phyloP scores from a whole-genome alignment of 2,888 invertebrate species.

The Gasteruption jaculator region DNA sequence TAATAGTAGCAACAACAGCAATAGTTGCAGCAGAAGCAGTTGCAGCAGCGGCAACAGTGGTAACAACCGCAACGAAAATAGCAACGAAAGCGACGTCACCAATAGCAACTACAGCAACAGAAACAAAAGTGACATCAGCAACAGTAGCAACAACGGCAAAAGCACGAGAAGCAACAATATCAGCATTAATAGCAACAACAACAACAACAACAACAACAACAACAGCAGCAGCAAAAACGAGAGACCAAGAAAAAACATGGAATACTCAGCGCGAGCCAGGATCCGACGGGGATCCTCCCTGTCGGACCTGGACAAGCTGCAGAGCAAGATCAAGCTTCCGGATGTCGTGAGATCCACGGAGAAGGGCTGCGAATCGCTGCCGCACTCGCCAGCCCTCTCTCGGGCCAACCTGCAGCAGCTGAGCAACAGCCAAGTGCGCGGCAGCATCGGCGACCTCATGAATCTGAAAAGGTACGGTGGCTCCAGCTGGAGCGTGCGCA shows the following conservation, averaged over 20 bases:
- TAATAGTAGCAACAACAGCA: too few species aligned
- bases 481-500: slow-evolving; percentile 66
- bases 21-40: too few species aligned
- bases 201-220: too few species aligned
- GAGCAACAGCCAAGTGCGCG: slow-evolving; percentile 44
- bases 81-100: too few species aligned
- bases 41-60: too few species aligned
- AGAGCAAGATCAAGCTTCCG: slow-evolving; percentile 40
- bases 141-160: too few species aligned
- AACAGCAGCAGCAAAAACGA: too few species aligned
- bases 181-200: too few species aligned
- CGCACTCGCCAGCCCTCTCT: slow-evolving; percentile 56
- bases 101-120: too few species aligned
- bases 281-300: slow-evolving; percentile 70
- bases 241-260: slow-evolving; percentile 21
- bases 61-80: too few species aligned
- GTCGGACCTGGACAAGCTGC: slow-evolving; percentile 68
- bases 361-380: slow-evolving; percentile 52
- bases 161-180: too few species aligned
- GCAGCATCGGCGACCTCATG: slow-evolving; percentile 77
- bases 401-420: slow-evolving; percentile 48
- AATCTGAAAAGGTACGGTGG: slow-evolving; percentile 70
- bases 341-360: slow-evolving; percentile 54
- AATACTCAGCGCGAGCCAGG: slow-evolving; percentile 35
- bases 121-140: too few species aligned